Evolutionary conservation across 2,113 vertebrate species (phyloP).

Genomic region (Eubucco bourcierii): DNA sequence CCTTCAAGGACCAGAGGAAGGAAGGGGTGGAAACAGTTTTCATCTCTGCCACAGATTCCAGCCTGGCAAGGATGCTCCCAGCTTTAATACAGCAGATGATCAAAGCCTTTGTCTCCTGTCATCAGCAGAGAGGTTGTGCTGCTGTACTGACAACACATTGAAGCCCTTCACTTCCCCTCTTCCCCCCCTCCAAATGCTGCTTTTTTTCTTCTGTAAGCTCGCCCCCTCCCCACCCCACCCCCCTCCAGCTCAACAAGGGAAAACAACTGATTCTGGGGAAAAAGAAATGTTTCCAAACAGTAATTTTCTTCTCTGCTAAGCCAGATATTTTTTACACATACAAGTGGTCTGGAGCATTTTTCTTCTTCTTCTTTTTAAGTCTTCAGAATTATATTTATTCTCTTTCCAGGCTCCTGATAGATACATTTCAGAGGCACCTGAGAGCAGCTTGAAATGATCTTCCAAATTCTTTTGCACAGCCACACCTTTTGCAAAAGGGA

Average conservation of each 20-base stretch:
- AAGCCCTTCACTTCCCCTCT: neutral
- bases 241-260: neutral
- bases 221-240: too few species aligned
- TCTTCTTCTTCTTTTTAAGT: neutral
- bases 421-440: neutral
- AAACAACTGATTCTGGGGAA: neutral
- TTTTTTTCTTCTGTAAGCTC: neutral
- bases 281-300: neutral
- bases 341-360: neutral
- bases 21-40: neutral
- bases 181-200: neutral
- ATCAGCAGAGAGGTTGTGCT: neutral
- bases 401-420: neutral
- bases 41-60: neutral
- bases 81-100: neutral
- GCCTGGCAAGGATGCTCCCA: neutral
- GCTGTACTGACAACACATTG: neutral
- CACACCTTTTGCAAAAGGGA: neutral
- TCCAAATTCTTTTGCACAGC: neutral
- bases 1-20: neutral
- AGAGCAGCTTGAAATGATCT: neutral
- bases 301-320: neutral
- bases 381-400: neutral
- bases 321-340: neutral
- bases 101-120: conserved; percentile 42